Base-by-base conservation (phyloP, 2,113 vertebrate species). In the Nyctereutes procyonoides region DNA sequence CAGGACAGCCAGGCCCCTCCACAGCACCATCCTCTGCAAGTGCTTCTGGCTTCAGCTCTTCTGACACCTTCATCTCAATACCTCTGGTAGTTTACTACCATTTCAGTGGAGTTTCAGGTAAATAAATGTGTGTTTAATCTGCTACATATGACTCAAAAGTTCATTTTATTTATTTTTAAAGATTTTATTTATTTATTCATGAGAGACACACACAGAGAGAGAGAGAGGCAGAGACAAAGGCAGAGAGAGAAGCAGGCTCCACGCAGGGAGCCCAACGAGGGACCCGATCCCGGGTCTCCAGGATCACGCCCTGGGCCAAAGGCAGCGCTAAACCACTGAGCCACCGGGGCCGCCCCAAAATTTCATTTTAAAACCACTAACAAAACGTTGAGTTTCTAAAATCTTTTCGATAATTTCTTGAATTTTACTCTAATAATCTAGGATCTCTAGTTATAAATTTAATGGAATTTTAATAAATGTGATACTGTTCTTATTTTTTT, bases 51-150 rank as follows among this genome's bases (percentile, higher is more conserved):
- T 17, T 28, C 30, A 65, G 48, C 32, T 26, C 43, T 73, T 19
- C 69, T 2, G 11, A 71, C 10, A 17, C 48, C 53, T 35, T 4
- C 5, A 12, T 10, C 56, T 35, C 0, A 0, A 22, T 1, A 20
- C 17, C n/a, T 93, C 38, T 3, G 30, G 24, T 8, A 3, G 4
- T 19, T 28, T 28, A 19, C 22, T 4, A 9, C 14, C 9, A n/a
- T 30, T 24, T 58, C 2, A 26, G 43, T 2, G 35, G 1, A 5
- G 6, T 30, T 86, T 65, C 35, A 30, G 55, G 51, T 30, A 26
- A 71, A 60, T 1, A 43, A 43, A 0, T 15, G 8, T 79, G 79
- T 53, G 28, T 35, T 73, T 8, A 35, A 55, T 86, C 20, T 51
- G 35, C 51, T 74, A 63, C 16, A 35, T 11, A 80, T 63, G 26